Evolutionary conservation across 2,888 invertebrate species (phyloP), one percentile per base, ranked within the genome.

Genomic region (Strigamia maritima): DNA sequence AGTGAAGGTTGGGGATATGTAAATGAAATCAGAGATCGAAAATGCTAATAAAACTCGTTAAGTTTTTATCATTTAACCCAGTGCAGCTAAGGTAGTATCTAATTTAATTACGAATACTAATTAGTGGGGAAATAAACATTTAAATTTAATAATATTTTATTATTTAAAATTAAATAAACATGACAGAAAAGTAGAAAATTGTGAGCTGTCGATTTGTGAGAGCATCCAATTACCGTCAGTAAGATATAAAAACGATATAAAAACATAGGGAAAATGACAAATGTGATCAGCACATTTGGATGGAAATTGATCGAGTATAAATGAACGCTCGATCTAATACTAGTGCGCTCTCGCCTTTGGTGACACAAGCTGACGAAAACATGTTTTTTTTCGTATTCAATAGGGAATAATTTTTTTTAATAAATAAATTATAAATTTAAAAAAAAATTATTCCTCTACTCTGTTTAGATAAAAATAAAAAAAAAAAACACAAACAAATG

Each of bases 241-340:
- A 49, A 49, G 49, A 49, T 40, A 40, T 10, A 40, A 40, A 31
- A 10, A 35, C 10, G 35, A 35, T 35, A 6, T 35, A 35, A 35
- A 35, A 35, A 35, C 35, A 49, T 49, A 49, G 12, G 24, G 22
- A 24, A 65, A 65, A 65, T 65, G 60, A 65, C 60, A 65, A 65
- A 65, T 65, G 60, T 65, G 60, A 65, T 65, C 60, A 65, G 19
- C 8, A 65, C 60, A 65, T 12, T n/a, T 12, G 19, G 60, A 65
- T 65, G 60, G 60, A 65, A 65, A 65, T 22, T 65, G 60, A 65
- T 65, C 60, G 60, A 65, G 22, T 65, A 65, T 65, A 65, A 65
- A 65, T 65, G 24, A 65, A 65, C 22, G 22, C 14, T 6, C 60
- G 19, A 22, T 12, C 24, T 24, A 65, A 65, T 65, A 22, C 60